A percentile compares a stretch with the other conserved stretches of the same genome.
Conservation (phyloP, 2,113 vertebrate species). For the Ploceus nigricollis region DNA sequence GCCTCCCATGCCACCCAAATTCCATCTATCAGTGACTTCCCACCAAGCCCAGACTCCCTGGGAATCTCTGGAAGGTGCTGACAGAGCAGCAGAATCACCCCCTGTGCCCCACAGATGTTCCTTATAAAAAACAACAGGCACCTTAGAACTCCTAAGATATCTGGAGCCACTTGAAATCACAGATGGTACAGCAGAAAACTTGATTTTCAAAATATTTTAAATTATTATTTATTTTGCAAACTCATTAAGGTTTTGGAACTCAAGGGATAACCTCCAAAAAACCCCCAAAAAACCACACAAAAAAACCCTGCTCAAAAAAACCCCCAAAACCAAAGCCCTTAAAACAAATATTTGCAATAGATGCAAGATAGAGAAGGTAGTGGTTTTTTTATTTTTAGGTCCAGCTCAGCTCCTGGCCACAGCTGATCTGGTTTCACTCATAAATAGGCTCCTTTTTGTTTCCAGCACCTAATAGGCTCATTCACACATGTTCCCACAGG, state of each 20-base stretch:
- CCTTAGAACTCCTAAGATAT: not conserved
- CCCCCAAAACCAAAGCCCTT: not conserved
- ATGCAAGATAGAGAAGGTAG: not conserved
- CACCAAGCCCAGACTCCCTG: not conserved
- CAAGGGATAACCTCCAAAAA: not conserved
- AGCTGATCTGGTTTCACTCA: not conserved
- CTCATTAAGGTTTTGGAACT: not conserved
- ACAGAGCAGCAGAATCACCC: not conserved
- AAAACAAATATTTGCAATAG: not conserved
- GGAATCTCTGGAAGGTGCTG: not conserved
- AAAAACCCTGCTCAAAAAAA: not conserved
- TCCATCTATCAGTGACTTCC: not conserved
- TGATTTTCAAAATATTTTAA: accelerated
- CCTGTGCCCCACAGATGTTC: not conserved
- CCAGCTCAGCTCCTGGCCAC: not conserved
- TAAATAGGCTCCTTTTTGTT: not conserved
- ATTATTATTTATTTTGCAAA: not conserved
- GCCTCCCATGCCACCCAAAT: not conserved
- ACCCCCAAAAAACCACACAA: not conserved
- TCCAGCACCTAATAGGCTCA: not conserved
- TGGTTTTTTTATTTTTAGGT: not conserved
- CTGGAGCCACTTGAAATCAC: not conserved
- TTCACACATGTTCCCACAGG: not conserved
- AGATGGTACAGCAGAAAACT: not conserved
- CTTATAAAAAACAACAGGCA: not conserved